A percentile compares a stretch with the other conserved stretches of the same genome.
phyloP scores from a whole-genome alignment of 2,888 invertebrate species.

The Eupithecia centaureata region DNA sequence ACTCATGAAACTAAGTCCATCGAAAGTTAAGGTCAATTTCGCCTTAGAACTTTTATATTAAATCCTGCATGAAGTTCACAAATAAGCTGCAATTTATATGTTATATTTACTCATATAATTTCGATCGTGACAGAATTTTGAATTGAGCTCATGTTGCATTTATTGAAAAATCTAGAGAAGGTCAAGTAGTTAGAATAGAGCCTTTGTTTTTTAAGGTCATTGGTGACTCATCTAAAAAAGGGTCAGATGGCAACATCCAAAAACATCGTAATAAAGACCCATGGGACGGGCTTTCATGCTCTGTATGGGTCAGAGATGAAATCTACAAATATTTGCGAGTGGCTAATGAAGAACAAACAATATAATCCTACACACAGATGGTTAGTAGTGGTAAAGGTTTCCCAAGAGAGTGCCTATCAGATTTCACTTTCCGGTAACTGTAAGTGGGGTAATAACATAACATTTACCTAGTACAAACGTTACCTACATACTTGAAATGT shows the following conservation, averaged over 20 bases:
- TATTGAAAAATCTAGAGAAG: not conserved
- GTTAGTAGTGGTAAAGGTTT: slow-evolving; percentile 15
- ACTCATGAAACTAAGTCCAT: slow-evolving; percentile 24
- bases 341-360: slow-evolving; percentile 21
- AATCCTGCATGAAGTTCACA: slow-evolving; percentile 31
- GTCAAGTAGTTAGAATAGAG: not conserved
- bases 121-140: slow-evolving; percentile 13
- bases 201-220: not conserved
- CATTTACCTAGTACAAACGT: not conserved
- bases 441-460: not conserved
- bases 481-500: not conserved
- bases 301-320: slow-evolving; percentile 7
- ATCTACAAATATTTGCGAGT: slow-evolving; percentile 16
- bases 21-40: slow-evolving; percentile 32
- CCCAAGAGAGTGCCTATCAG: slow-evolving; percentile 23
- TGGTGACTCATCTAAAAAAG: not conserved
- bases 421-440: slow-evolving; percentile 14
- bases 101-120: slow-evolving; percentile 12
- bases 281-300: not conserved
- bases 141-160: not conserved
- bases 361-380: slow-evolving; percentile 1
- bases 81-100: slow-evolving; percentile 30
- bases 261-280: not conserved
- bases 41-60: slow-evolving; percentile 53
- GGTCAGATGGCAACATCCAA: not conserved